Percentiles rank a stretch among this genome's conserved stretches.
Evolutionary conservation across 2,113 vertebrate species (phyloP).

Genomic region (Myrmophylax atrothorax): DNA sequence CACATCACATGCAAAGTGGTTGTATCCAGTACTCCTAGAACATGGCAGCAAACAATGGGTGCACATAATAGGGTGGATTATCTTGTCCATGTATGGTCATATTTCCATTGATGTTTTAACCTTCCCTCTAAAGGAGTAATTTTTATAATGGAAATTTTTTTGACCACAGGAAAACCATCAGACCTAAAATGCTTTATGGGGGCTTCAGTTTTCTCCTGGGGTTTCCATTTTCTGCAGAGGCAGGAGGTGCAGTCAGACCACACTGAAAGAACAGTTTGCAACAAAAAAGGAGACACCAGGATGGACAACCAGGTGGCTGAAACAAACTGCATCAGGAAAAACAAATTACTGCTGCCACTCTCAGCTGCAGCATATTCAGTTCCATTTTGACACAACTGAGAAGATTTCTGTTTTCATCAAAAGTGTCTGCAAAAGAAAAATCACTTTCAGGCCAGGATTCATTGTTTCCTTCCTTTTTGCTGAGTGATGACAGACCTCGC

Average conservation of each 20-base stretch:
- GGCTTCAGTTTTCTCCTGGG: not conserved
- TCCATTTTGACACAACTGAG: fast-evolving
- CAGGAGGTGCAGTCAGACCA: not conserved
- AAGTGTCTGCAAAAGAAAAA: constrained; percentile 37
- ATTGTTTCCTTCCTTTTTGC: constrained; percentile 37
- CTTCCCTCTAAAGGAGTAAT: not conserved
- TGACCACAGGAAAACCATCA: not conserved
- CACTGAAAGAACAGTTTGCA: not conserved
- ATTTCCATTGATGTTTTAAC: not conserved
- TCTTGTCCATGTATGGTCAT: not conserved
- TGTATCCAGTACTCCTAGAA: not conserved
- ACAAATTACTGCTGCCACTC: not conserved
- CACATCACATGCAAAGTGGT: not conserved
- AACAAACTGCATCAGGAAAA: not conserved
- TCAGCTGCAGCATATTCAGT: not conserved
- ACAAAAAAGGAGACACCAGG: not conserved
- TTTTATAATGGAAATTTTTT: not conserved
- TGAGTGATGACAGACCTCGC: not conserved
- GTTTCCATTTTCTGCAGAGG: not conserved
- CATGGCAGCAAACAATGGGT: not conserved
- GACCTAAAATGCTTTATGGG: not conserved
- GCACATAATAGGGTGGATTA: not conserved
- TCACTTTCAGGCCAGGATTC: not conserved
- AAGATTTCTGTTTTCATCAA: not conserved
- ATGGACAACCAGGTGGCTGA: not conserved